Base-by-base conservation (phyloP, 2,797 vertebrate species). In the Leucoraja ocellata region DNA sequence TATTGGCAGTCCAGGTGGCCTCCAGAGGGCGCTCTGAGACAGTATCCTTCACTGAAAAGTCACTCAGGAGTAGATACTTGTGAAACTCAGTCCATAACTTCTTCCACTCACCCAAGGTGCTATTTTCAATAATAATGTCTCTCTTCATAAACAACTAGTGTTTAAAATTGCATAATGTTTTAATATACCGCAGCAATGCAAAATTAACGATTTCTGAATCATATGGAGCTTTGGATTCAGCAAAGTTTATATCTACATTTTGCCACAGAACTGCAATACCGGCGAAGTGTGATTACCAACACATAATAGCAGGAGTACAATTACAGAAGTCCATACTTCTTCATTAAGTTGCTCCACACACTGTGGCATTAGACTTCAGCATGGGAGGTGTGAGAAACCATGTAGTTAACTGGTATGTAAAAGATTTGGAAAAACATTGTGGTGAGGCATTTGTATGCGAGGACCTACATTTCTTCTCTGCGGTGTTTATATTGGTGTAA, bases 11-110 rank as follows among this genome's bases (percentile, higher is more conserved):
- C 58, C 11, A 14, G 4, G 76, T 92, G 68, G 39, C 90, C 90
- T 63, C 90, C 71, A 58, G 90, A 92, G 90, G 90, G 90, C 71
- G 73, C 68, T 92, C 90, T 58, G 36, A 92, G 71, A 92, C 71
- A 92, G n/a, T 76, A 54, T 61, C 90, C 71, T 11, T 58, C 25
- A 54, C 73, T 91, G 32, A 46, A 7, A 91, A 73, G 9, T 39
- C 46, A 74, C 14, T 16, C 21, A 58, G 71, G 46, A 46, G 58
- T 13, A 25, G 36, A 0, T 13, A 91, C 6, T 46, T 1, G n/a
- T 86, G 58, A 73, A 86, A 68, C 16, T 91, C 25, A 13, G 54
- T 28, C 68, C 46, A 39, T 92, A 28, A 73, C 54, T 92, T 28
- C 21, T 92, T 74, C 39, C 39, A 14, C 71, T 39, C 88, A 39